Base-by-base conservation (phyloP, 2,888 invertebrate genomes). In the Craniophora ligustri region DNA sequence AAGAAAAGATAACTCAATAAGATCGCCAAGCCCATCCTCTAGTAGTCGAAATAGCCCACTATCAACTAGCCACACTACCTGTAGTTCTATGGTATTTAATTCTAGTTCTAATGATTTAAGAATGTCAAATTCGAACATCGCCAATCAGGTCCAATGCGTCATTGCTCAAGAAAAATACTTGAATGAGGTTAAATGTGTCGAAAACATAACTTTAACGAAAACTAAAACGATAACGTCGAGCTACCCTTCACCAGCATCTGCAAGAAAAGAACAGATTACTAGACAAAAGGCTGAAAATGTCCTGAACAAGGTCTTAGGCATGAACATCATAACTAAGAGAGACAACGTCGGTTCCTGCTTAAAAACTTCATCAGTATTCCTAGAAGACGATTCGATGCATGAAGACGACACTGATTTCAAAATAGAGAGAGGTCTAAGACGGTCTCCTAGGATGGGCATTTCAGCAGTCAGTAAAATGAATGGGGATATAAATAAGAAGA, bases 1-100 rank as follows among this genome's bases (percentile, higher is more conserved):
- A 55, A 86, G 88, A 49, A 93, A 89, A 79, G 90, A 91, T 30
- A 85, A 83, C 47, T 91, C 89, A 5, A 85, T 92, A 42, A 80
- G 84, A 75, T 92, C 93, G 30, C 92, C 92, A 5, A 92, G 93
- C 63, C 93, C 93, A 7, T 89, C 92, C 16, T 89, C 91, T 62
- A 92, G 93, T 67, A 92, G 92, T 83, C 89, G 93, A 82, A 93
- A 93, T 57, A 93, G 93, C 73, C 93, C 93, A 26, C 75, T 93
- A 7, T 93, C 94, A 28, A 93, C 93, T 60, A 93, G 94, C 60
- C 93, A 93, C 64, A 94, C 94, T 15, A 93, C 94, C 14, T 93
- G 93, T 82, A 93, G 93, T 74, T 93, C 93, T 64, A 92, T 93
- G 92, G 91, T 92, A n/a, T 92, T 93, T 72, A 94, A 93, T 75